These are phyloP conservation scores for Tetragonula clypearis DNA, from an alignment of 1,140 invertebrate species.

Conservation along the genomic window DNA sequence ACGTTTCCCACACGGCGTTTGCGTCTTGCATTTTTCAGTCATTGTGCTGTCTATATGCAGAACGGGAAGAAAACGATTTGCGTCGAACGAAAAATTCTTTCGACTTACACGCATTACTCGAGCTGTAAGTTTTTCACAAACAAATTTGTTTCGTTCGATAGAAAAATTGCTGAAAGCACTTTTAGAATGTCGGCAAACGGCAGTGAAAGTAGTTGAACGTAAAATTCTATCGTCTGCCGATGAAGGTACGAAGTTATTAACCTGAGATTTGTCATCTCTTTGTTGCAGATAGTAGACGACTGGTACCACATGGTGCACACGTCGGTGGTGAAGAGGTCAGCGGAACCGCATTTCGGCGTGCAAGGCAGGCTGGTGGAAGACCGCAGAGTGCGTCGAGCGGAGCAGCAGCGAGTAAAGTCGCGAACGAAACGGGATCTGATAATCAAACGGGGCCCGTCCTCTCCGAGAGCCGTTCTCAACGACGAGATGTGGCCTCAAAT, in stretches of 20 bases:
- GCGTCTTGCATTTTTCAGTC: too few relatives aligned
- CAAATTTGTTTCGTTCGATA: too few relatives aligned
- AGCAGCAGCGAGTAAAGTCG: conserved; percentile 87
- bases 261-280: conserved; percentile 65
- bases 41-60: too few relatives aligned
- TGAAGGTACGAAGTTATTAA: conserved; percentile 6
- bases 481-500: conserved; percentile 93
- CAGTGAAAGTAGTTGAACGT: too few relatives aligned
- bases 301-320: conserved; percentile 92
- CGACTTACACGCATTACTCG: too few relatives aligned
- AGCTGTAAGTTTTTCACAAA: too few relatives aligned
- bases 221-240: too few relatives aligned
- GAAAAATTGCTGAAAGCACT: too few relatives aligned
- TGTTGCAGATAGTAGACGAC: conserved; percentile 89
- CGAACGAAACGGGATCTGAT: conserved; percentile 88
- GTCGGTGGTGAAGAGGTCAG: conserved; percentile 88
- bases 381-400: conserved; percentile 87
- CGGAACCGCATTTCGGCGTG: conserved; percentile 85
- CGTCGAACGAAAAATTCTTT: too few relatives aligned
- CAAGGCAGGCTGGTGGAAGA: conserved; percentile 86
- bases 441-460: conserved; percentile 74
- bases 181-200: too few relatives aligned
- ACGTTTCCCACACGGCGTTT: too few relatives aligned
- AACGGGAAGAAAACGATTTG: too few relatives aligned
- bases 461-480: conserved; percentile 83